Evolutionary conservation across 2,113 vertebrate species (phyloP), one percentile per base, ranked within the genome.

Genomic region (Eulemur rufifrons): DNA sequence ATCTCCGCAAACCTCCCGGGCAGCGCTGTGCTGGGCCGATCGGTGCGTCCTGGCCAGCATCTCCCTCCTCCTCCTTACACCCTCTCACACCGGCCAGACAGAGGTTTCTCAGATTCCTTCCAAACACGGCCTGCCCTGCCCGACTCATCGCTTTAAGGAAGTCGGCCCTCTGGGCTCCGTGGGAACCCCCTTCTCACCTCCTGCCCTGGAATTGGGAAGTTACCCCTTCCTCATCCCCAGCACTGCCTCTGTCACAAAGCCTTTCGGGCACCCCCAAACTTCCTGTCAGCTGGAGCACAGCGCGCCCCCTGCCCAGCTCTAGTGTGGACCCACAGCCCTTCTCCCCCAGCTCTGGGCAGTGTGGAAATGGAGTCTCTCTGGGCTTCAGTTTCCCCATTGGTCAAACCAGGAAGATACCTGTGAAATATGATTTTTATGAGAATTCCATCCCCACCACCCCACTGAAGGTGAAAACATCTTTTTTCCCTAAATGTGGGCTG

Each of bases 271-370:
- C n/a, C 34, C 39, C 63, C 11, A 17, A 54, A 18, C 23, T 37
- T 15, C 61, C 34, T 2, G 20, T 11, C 9, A 21, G 52, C 32
- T 18, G 47, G 13, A 68, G 63, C 54, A 56, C 13, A 8, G 10
- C 7, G 37, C 4, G 0, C 13, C 3, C 21, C 1, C 6, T n/a
- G 32, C 32, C 52, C 23, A 4, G 3, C 27, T 59, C 50, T 90
- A 20, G 15, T 27, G 10, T 29, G 47, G 18, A 42, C 10, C 37
- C 50, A 23, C 8, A 13, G 34, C 21, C 59, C 14, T 83, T 83
- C 37, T 2, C 15, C 1, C 27, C 0, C 10, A 15, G 66, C 47
- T 52, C 3, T 6, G 7, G 13, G 9, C 9, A 1, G 15, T 20
- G 59, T 37, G 50, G 34, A 77, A 32, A 39, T 68, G 34, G 6